Evolutionary conservation across 2,888 invertebrate genomes (phyloP).

Genomic region (Hyles lineata): DNA sequence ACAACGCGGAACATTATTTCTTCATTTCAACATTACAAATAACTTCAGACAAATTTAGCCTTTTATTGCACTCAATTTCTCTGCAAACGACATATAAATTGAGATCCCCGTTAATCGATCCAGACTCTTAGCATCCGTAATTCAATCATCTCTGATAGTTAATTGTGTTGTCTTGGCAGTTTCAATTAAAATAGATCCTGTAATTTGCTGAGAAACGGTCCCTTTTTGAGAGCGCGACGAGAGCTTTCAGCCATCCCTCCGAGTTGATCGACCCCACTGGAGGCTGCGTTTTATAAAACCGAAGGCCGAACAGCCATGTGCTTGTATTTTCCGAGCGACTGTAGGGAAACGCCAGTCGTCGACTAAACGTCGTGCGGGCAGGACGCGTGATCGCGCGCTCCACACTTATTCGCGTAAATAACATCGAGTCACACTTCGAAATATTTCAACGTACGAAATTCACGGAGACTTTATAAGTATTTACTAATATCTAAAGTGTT

Average conservation of each 20-base stretch:
- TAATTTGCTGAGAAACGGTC: slow-evolving; percentile 36
- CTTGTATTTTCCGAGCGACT: slow-evolving; percentile 67
- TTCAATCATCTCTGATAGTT: slow-evolving; percentile 16
- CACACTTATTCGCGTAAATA: slow-evolving; percentile 66
- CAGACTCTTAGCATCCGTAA: slow-evolving; percentile 2
- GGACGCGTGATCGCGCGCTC: slow-evolving; percentile 48
- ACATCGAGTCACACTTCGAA: slow-evolving; percentile 63
- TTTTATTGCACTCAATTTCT: not conserved
- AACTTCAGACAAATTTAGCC: no score
- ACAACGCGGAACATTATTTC: no score
- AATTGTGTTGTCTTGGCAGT: not conserved
- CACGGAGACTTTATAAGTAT: not conserved
- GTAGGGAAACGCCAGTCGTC: slow-evolving; percentile 69
- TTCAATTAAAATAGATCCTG: slow-evolving; percentile 28
- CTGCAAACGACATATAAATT: not conserved
- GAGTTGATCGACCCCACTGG: slow-evolving; percentile 71
- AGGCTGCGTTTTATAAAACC: slow-evolving; percentile 70
- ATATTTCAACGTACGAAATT: slow-evolving; percentile 36
- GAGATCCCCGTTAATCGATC: not conserved
- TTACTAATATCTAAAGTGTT: slow-evolving; percentile 26
- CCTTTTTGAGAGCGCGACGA: slow-evolving; percentile 41
- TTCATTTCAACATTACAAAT: no score
- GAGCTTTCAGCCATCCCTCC: slow-evolving; percentile 63
- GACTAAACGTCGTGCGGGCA: slow-evolving; percentile 53
- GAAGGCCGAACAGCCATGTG: slow-evolving; percentile 65